A percentile compares a stretch with the other conserved stretches of the same genome.
Conservation (phyloP, 2,888 invertebrate species). For the Epiblema foenella region DNA sequence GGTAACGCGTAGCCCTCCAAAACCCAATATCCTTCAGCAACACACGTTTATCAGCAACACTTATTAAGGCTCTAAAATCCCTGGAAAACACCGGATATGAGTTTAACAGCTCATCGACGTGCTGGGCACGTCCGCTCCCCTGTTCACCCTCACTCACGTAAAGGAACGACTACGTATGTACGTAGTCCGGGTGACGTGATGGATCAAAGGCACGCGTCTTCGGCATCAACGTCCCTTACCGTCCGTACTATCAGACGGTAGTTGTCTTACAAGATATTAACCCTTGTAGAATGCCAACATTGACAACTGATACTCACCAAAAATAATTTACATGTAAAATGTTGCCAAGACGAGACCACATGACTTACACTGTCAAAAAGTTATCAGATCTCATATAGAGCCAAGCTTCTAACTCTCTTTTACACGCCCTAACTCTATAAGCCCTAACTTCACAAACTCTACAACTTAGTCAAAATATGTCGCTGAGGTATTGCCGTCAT, state of each 20-base stretch:
- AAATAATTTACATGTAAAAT: too few species aligned
- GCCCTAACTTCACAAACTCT: too few species aligned
- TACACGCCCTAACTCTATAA: too few species aligned
- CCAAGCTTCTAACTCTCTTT: too few species aligned
- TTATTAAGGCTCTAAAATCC: constrained; percentile 51
- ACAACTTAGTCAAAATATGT: too few species aligned
- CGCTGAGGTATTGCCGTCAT: too few species aligned
- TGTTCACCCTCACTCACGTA: constrained; percentile 41
- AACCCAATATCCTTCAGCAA: constrained; percentile 25
- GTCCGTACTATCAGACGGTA: constrained; percentile 4
- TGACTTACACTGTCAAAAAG: too few species aligned
- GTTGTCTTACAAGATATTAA: not conserved
- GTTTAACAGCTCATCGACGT: constrained; percentile 63
- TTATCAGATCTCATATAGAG: too few species aligned
- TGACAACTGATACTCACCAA: too few species aligned
- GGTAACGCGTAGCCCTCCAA: too few species aligned
- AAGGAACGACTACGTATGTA: not conserved
- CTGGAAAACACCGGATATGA: constrained; percentile 65
- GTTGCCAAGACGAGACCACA: too few species aligned
- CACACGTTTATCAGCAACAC: constrained; percentile 47
- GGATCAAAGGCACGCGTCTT: constrained; percentile 15
- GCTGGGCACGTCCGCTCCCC: constrained; percentile 61
- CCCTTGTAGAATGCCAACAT: not conserved
- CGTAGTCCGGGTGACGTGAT: constrained; percentile 4
- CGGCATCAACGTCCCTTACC: constrained; percentile 3